Base-by-base conservation (phyloP, 2,888 invertebrate genomes). In the Formica aserva region DNA sequence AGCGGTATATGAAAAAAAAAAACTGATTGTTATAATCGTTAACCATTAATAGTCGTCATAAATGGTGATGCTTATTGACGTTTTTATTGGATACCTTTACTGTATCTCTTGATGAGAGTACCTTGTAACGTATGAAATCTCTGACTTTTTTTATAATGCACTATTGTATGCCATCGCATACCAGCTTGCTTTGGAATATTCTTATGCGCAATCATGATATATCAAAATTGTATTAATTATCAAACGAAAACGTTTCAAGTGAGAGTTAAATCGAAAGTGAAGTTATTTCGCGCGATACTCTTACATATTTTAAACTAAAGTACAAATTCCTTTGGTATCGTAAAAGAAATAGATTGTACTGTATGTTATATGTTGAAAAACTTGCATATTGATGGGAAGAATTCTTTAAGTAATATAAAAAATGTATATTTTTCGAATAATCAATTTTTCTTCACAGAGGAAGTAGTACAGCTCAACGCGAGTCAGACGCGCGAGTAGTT, bases 391-490 rank as follows among this genome's bases (percentile, higher is more conserved):
- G 3, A 35, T 66, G 13, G 3, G 9, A n/a, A 32, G 18, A 60
- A 8, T 45, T 1, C 3, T 22, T 38, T 5, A 26, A 38, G 15
- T 75, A 65, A 13, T 0, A 0, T 41, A 45, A 32, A 15, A 65
- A 32, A 29, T 32, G n/a, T 32, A 29, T 8, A 9, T 32, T 2
- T 15, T 15, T 22, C 5, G 9, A 75, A 65, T 62, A 29, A 15
- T 9, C 9, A 45, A 22, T 15, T 32, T 18, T 9, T 45, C 13
- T 38, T 9, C 3, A n/a, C 69, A 5, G 1, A 69, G 9, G 5
- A 55, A 77, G 77, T 77, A 69, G 71, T 77, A 57, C 9, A 41
- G 29, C 6, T 71, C 41, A 18, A 9, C n/a, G 66, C 38, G n/a
- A 55, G 38, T 38, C 35, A 77, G 77, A 41, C 32, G n/a, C 32